These are phyloP conservation scores for Odontamblyopus rebecca DNA, from an alignment of 2,797 vertebrate species.

Conservation along the genomic window DNA sequence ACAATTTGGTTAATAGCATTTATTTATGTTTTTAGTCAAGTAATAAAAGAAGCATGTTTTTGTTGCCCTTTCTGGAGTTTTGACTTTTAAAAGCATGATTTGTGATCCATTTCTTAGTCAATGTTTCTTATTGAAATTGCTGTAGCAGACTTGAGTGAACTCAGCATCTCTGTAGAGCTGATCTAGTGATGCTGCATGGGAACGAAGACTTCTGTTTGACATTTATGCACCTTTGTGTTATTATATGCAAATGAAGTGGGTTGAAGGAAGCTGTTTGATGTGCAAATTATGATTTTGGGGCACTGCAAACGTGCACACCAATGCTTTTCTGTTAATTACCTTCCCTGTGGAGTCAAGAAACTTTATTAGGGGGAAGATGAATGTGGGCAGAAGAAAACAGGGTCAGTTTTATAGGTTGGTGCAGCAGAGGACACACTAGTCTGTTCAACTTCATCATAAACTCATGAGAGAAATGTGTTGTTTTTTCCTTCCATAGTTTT, in stretches of 20 bases:
- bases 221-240: slow-evolving; percentile 70
- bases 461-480: too few species aligned
- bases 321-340: slow-evolving; percentile 72
- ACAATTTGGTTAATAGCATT: neutral
- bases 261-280: slow-evolving; percentile 71
- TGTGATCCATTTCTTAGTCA: neutral
- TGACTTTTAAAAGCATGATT: neutral
- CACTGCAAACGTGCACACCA: slow-evolving; percentile 62
- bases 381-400: slow-evolving; percentile 43
- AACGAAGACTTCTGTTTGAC: slow-evolving; percentile 69
- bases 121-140: slow-evolving; percentile 14
- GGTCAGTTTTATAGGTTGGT: slow-evolving; percentile 36
- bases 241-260: slow-evolving; percentile 69
- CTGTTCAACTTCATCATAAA: slow-evolving; percentile 7
- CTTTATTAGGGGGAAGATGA: slow-evolving; percentile 60
- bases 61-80: neutral
- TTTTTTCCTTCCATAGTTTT: neutral
- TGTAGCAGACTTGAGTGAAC: slow-evolving; percentile 16
- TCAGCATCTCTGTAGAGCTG: slow-evolving; percentile 39
- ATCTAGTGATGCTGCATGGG: slow-evolving; percentile 27
- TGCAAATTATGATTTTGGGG: slow-evolving; percentile 74
- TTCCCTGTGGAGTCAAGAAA: slow-evolving; percentile 64
- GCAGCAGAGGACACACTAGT: slow-evolving; percentile 33
- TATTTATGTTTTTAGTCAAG: too few species aligned
- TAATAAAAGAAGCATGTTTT: too few species aligned